Conservation (phyloP, 2,797 vertebrate genomes). For the Argyrosomus regius region DNA sequence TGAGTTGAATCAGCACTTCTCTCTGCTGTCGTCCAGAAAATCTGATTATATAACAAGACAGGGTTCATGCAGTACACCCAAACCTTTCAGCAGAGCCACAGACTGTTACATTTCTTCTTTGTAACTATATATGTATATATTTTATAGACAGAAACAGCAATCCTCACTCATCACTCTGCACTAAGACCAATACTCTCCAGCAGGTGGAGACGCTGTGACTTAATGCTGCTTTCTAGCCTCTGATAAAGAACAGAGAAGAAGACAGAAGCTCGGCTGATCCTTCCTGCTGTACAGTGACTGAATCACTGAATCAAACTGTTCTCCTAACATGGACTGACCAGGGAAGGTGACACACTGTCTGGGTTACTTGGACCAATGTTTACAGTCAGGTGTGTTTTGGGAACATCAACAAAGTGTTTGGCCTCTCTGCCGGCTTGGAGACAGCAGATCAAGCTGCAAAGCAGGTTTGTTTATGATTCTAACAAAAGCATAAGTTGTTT, state of each 20-base stretch:
- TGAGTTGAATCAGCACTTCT: no score
- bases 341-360: background rate
- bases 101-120: no score
- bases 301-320: background rate
- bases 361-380: slow-evolving; percentile 58
- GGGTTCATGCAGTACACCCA: no score
- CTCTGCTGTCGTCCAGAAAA: no score
- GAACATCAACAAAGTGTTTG: slow-evolving; percentile 45
- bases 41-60: no score
- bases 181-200: background rate
- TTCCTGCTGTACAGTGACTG: slow-evolving; percentile 5
- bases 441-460: slow-evolving; percentile 29
- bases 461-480: slow-evolving; percentile 56
- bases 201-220: background rate
- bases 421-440: slow-evolving; percentile 13
- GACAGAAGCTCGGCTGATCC: background rate
- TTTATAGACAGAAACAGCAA: background rate
- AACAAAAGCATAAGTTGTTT: background rate
- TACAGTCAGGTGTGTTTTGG: slow-evolving; percentile 53
- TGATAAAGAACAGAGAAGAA: slow-evolving; percentile 38
- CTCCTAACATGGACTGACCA: background rate
- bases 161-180: background rate
- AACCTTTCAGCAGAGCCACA: background rate
- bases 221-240: background rate
- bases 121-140: background rate